Evolutionary conservation across 2,797 vertebrate species (phyloP), one percentile per base, ranked within the genome.

Genomic region (Tarsius wallacei): DNA sequence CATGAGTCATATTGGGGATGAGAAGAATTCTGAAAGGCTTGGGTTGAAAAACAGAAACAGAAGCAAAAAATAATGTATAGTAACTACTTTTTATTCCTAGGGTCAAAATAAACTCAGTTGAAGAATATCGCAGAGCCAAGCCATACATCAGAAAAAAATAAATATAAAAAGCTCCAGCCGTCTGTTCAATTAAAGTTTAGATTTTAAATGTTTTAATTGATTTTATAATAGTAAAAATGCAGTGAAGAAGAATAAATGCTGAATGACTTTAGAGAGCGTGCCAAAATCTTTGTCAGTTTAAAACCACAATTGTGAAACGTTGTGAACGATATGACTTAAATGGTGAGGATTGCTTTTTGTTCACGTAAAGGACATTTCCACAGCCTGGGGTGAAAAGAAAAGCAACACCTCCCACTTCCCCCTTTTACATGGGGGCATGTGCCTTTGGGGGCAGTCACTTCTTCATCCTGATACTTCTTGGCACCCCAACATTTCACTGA

Each of bases 191-290:
- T 70, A 84, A 90, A 57, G 85, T 88, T 97, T 59, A 55, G 36
- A 91, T 96, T 98, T 97, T 87, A 98, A 97, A 94, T 82, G 76
- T 64, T 96, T 98, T 90, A 95, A 98, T 93, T 96, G 97, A 88
- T 66, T 98, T 94, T 97, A 97, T 94, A 95, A 91, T 73, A 42
- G 55, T 42, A 81, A 77, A 95, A 96, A 96, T 93, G 80, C 28
- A 90, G 22, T 77, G 83, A 92, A 96, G 64, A 96, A 93, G 81
- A 98, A 97, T 91, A 97, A 96, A 98, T 90, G 63, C 90, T 77
- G 81, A 97, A 97, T 96, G 33, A 97, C 63, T 85, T 91, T 68
- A 94, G 95, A 97, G 73, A 97, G 97, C 97, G 94, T 10, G 92
- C 96, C 97, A 26, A 90, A 91, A 97, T 91, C 59, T 82, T 91